Evolutionary conservation across 2,888 invertebrate genomes (phyloP), one percentile per base, ranked within the genome.

Genomic region (Rotaria socialis): DNA sequence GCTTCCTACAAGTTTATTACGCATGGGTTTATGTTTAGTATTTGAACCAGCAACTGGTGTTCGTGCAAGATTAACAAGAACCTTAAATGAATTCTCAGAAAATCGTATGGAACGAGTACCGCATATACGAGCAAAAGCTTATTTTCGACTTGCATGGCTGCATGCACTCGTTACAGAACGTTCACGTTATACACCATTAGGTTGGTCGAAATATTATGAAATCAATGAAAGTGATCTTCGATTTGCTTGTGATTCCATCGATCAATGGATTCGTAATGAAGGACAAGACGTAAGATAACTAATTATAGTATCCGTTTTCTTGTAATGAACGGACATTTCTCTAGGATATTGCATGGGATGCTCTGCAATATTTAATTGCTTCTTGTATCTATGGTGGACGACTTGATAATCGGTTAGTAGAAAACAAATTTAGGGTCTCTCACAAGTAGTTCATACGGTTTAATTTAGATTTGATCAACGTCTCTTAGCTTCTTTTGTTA

Each of bases 301-400:
- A 96, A n/a, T n/a, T n/a, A 96, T 96, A 95, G 94, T 90, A 88
- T 87, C 86, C 35, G 41, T 19, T 24, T 86, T 10, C 85, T 41
- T 85, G 58, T 22, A n/a, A 35, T 47, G 14, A 47, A 47, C 47
- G 8, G 8, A 6, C 4, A 19, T 3, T 24, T 35, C 22, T 16
- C 10, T 97, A 98, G 91, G 97, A 97, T 91, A 96, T 99, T 2
- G 99, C 99, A 60, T 99, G 99, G 98, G 96, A 97, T 91, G 98
- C 99, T 16, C 92, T 99, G 67, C 95, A 96, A 85, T 97, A 97
- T 0, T 93, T 99, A 7, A 93, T 99, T 27, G 96, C 97, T 0
- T 96, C 99, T 90, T 98, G 97, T 90, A 99, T 99, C 90, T 99
- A 99, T 91, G 99, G 99, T 88, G 99, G 99, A 89, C 98, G 99